These are phyloP conservation scores for Linnaemya vulpina DNA, from an alignment of 2,888 invertebrate genomes.

Conservation along the genomic window DNA sequence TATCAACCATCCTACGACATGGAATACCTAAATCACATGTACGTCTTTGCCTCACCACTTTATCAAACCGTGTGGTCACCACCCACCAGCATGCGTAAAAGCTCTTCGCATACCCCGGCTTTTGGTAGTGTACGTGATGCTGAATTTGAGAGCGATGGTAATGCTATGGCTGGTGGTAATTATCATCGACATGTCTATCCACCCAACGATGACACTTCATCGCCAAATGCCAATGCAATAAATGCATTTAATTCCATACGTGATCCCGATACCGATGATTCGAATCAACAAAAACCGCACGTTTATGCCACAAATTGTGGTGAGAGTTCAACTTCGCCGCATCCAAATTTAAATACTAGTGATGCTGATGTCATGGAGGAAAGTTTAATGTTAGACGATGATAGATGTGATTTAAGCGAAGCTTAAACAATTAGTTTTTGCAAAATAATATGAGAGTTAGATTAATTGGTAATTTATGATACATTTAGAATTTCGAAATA, in stretches of 20 bases:
- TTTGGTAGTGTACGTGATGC: constrained; percentile 82
- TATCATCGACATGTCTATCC: constrained; percentile 82
- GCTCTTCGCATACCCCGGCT: constrained; percentile 82
- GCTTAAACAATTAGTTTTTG: constrained; percentile 71
- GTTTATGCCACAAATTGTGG: constrained; percentile 82
- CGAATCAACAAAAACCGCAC: constrained; percentile 80
- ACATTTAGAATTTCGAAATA: background rate
- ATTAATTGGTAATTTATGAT: constrained; percentile 14
- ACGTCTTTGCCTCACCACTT: constrained; percentile 82
- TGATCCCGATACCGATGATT: constrained; percentile 81
- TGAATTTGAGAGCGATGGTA: constrained; percentile 80
- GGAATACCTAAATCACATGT: constrained; percentile 82
- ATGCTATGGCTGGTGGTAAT: constrained; percentile 75
- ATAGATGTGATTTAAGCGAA: constrained; percentile 80
- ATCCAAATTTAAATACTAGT: constrained; percentile 76
- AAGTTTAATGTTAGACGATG: constrained; percentile 77
- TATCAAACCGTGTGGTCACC: constrained; percentile 83
- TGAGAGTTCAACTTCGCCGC: constrained; percentile 82
- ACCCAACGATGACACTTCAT: constrained; percentile 82
- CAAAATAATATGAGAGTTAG: background rate
- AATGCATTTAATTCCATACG: constrained; percentile 82
- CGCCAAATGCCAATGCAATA: constrained; percentile 81
- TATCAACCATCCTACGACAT: constrained; percentile 83
- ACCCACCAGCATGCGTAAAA: constrained; percentile 81
- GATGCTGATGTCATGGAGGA: constrained; percentile 77